Percentiles rank a stretch among this genome's conserved stretches.
phyloP scores from a whole-genome alignment of 2,888 invertebrate species.

The Taphrorychus bicolor region DNA sequence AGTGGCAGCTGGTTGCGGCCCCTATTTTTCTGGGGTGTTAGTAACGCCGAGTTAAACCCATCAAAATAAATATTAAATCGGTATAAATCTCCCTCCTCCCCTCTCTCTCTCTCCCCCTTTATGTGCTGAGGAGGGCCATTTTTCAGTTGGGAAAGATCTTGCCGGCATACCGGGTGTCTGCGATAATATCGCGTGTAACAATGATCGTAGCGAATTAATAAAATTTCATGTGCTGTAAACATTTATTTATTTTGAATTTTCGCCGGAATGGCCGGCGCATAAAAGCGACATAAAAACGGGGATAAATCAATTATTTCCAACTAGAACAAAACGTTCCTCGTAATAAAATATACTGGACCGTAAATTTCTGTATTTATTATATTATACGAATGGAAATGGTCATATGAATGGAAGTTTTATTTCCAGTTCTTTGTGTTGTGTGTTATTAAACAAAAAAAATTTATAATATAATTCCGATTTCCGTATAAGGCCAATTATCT shows the following conservation, averaged over 20 bases:
- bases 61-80: conserved; percentile 64
- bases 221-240: conserved; percentile 31
- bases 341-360: conserved; percentile 33
- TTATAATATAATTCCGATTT: too few species aligned
- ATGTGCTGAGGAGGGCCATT: conserved; percentile 6
- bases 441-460: too few species aligned
- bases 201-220: too few species aligned
- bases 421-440: too few species aligned
- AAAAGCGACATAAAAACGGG: conserved; percentile 31
- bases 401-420: too few species aligned
- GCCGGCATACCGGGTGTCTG: neutral
- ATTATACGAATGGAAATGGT: too few species aligned
- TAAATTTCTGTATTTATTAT: conserved; percentile 41
- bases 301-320: conserved; percentile 43
- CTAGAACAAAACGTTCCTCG: conserved; percentile 40
- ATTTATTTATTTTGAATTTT: conserved; percentile 14
- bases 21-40: conserved; percentile 54
- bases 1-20: conserved; percentile 58
- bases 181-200: neutral
- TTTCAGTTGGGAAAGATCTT: conserved; percentile 10
- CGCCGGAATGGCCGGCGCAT: neutral
- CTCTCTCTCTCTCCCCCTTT: neutral
- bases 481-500: conserved; percentile 14
- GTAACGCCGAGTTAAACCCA: conserved; percentile 63
- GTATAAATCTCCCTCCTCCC: conserved; percentile 55